Percentiles rank a stretch among this genome's conserved stretches.
These are phyloP conservation scores for Tringa solitaria DNA, from an alignment of 2,113 vertebrate genomes.

Conservation along the genomic window DNA sequence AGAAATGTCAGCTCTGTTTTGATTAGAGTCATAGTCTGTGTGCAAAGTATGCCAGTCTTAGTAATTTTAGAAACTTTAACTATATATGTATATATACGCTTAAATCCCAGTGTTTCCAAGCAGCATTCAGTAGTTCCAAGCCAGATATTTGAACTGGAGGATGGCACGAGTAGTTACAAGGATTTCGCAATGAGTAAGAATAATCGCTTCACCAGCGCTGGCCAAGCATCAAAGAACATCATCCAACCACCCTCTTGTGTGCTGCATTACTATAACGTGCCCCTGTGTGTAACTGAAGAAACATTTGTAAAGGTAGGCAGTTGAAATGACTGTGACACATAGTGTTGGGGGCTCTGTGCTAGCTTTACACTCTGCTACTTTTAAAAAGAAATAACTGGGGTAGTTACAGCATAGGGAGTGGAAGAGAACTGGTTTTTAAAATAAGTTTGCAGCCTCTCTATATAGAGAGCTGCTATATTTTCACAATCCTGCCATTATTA, in stretches of 20 bases:
- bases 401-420: not conserved
- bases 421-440: not conserved
- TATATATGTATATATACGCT: not conserved
- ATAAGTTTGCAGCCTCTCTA: not conserved
- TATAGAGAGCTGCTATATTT: not conserved
- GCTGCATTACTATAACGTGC: slow-evolving; percentile 95
- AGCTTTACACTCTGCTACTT: not conserved
- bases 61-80: not conserved
- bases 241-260: slow-evolving; percentile 96
- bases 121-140: slow-evolving; percentile 95
- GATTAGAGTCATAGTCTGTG: not conserved
- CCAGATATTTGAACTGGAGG: slow-evolving; percentile 94
- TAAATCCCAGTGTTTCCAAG: slow-evolving; percentile 86
- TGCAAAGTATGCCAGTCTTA: not conserved
- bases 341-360: not conserved
- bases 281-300: slow-evolving; percentile 89
- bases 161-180: slow-evolving; percentile 94
- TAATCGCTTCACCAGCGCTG: slow-evolving; percentile 95
- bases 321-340: not conserved
- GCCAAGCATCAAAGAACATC: slow-evolving; percentile 96
- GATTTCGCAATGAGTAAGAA: slow-evolving; percentile 98
- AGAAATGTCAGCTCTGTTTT: not conserved
- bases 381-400: not conserved
- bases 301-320: slow-evolving; percentile 85
- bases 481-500: not conserved